Conservation (phyloP, 2,888 invertebrate species). For the Galeruca laticollis region DNA sequence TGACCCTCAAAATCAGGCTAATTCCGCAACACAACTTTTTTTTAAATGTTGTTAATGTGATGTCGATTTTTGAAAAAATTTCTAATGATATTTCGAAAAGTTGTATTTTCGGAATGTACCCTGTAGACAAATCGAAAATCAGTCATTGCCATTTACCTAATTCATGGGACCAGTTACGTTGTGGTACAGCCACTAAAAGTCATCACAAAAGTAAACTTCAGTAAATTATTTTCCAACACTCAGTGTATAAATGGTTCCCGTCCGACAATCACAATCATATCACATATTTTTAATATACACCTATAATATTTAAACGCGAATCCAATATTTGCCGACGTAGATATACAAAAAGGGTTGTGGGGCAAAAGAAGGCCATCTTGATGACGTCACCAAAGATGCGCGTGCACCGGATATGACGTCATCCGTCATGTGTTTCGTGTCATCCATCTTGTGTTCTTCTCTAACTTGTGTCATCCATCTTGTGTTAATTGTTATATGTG, state of each 20-base stretch:
- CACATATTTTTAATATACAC: neutral
- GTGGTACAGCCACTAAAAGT: constrained; percentile 73
- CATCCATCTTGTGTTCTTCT: too few relatives aligned
- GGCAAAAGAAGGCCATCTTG: too few relatives aligned
- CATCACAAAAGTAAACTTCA: constrained; percentile 60
- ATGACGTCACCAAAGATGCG: too few relatives aligned
- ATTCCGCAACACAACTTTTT: constrained; percentile 27
- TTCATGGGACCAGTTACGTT: constrained; percentile 74
- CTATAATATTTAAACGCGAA: neutral
- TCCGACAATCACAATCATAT: neutral
- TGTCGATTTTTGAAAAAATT: neutral
- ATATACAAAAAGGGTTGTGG: too few relatives aligned
- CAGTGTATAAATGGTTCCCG: neutral
- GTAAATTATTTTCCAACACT: neutral
- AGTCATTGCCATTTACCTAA: constrained; percentile 69
- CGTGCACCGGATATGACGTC: too few relatives aligned
- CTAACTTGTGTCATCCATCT: too few relatives aligned
- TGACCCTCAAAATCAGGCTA: constrained; percentile 62
- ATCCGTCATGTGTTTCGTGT: too few relatives aligned
- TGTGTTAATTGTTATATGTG: too few relatives aligned
- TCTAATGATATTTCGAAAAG: constrained; percentile 4
- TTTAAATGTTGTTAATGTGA: neutral
- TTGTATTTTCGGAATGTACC: constrained; percentile 35
- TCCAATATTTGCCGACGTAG: too few relatives aligned
- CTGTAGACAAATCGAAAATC: constrained; percentile 65